Conservation (phyloP, 2,113 vertebrate species). For the Gorsachius goisagi region DNA sequence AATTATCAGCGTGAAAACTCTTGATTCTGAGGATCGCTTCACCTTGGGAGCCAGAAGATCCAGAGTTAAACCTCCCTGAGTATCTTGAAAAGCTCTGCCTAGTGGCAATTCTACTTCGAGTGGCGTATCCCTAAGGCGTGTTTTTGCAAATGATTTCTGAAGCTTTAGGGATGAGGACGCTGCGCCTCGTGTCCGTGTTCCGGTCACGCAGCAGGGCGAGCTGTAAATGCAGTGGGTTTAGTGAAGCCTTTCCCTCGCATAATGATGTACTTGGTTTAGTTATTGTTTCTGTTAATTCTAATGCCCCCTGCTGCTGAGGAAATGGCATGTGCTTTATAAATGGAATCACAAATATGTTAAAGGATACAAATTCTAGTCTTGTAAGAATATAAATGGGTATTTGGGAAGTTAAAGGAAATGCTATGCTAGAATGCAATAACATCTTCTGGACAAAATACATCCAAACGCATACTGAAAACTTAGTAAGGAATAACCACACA, state of each 20-base stretch:
- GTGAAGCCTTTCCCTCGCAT: neutral
- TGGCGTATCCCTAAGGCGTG: neutral
- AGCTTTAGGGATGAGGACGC: neutral
- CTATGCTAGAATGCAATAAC: neutral
- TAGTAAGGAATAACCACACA: neutral
- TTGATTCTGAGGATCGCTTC: neutral
- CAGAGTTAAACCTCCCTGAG: neutral
- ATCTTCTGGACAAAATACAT: neutral
- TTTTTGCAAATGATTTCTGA: neutral
- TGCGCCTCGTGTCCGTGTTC: neutral
- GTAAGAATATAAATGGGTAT: neutral
- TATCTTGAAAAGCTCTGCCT: neutral
- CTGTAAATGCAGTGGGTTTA: slow-evolving; percentile 11
- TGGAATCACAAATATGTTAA: slow-evolving; percentile 2
- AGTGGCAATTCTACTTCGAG: neutral
- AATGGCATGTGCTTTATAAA: slow-evolving; percentile 30
- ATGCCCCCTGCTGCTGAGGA: slow-evolving; percentile 47
- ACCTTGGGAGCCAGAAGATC: neutral
- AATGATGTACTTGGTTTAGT: slow-evolving; percentile 21
- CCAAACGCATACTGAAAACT: neutral
- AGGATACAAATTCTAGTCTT: slow-evolving; percentile 3
- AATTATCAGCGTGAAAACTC: neutral
- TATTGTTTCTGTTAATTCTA: slow-evolving; percentile 56
- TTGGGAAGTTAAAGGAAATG: neutral
- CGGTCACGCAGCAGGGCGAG: neutral